Evolutionary conservation across 2,797 vertebrate genomes (phyloP), one percentile per base, ranked within the genome.

Genomic region (Gallinago nigripennis): DNA sequence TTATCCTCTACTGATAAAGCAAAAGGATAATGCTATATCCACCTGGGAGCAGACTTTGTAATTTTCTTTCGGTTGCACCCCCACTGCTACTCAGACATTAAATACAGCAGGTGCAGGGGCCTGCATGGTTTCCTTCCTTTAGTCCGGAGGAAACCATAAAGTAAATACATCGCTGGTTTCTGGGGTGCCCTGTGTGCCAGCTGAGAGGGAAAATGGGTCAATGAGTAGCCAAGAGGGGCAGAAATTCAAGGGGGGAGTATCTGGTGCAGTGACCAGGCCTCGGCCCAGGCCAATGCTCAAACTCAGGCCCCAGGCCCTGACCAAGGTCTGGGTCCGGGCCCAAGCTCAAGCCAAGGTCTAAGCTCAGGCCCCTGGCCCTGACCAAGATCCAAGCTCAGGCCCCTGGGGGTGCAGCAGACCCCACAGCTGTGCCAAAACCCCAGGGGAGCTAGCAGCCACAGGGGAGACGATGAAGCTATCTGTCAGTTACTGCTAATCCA

Each of bases 121-220:
- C 27, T 69, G 79, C 81, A 91, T 97, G 97, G 98, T 98, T 98
- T 98, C 97, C 98, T 98, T 98, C 97, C 96, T 98, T 90, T 95
- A 97, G 96, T 98, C 97, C 96, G 96, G 97, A 98, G 98, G 98
- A 99, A 99, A 98, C 98, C 98, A 98, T 98, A 98, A 99, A 98
- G 97, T 98, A 99, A 98, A 98, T 98, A 98, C 98, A 98, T 98
- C 97, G 97, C 98, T 97, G 97, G 96, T 98, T 99, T 98, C 98
- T 97, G 97, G 98, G 98, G 98, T 98, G 97, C 98, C 98, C 98
- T 98, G 98, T 98, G 98, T 98, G 98, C 97, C 98, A 98, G 98
- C 97, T 94, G 97, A 98, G 98, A 98, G 98, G 98, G 98, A 98
- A 98, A 98, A 98, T 97, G 97, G 98, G 98, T 98, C 98, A 98